Conservation (phyloP, 2,888 invertebrate genomes). For the Paralinhomoeus sp. region DNA sequence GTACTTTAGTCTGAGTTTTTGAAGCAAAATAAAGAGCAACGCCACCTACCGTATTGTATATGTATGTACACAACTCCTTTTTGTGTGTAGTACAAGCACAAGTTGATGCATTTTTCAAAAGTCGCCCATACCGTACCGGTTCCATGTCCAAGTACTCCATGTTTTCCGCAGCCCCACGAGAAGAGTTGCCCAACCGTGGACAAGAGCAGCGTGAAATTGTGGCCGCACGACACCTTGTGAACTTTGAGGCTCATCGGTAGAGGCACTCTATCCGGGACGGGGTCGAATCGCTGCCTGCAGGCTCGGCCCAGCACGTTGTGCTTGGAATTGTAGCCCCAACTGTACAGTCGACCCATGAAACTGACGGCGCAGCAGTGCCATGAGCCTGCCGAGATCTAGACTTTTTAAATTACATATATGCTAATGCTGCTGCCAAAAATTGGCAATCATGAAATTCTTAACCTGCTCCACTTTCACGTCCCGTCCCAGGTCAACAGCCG, state of each 20-base stretch:
- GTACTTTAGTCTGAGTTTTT: too few relatives aligned
- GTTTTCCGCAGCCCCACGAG: slow-evolving; percentile 40
- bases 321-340: slow-evolving; percentile 16
- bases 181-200: slow-evolving; percentile 37
- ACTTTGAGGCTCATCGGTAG: slow-evolving; percentile 6
- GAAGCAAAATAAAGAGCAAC: too few relatives aligned
- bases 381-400: too few relatives aligned
- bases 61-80: too few relatives aligned
- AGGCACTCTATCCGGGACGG: slow-evolving; percentile 6
- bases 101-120: too few relatives aligned
- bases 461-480: slow-evolving; percentile 2
- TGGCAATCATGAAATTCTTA: background rate
- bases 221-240: slow-evolving; percentile 39
- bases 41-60: too few relatives aligned
- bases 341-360: slow-evolving; percentile 9
- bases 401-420: too few relatives aligned
- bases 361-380: slow-evolving; percentile 18
- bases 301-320: slow-evolving; percentile 10
- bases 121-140: background rate
- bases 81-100: too few relatives aligned
- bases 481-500: slow-evolving; percentile 3
- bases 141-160: slow-evolving; percentile 5
- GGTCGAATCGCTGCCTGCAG: background rate
- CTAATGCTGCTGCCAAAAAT: too few relatives aligned
- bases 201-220: slow-evolving; percentile 41